Conservation (phyloP, 2,113 vertebrate genomes). For the Willisornis vidua region DNA sequence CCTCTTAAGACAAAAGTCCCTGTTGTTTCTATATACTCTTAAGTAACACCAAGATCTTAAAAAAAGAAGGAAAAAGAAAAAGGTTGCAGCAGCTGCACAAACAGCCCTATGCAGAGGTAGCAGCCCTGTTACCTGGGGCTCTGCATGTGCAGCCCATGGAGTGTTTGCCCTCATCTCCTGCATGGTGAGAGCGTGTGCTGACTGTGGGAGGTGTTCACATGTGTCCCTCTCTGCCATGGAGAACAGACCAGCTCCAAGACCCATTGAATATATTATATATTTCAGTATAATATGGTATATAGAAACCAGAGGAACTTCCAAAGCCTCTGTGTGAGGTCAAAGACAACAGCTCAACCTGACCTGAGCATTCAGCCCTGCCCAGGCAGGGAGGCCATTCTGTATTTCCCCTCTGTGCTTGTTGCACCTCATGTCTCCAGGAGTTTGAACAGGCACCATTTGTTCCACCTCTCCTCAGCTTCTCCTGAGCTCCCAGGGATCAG, state of each 20-base stretch:
- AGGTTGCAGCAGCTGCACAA: background rate
- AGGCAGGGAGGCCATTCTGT: background rate
- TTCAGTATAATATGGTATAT: background rate
- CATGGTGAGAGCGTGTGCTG: background rate
- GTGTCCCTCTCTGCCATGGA: fast-evolving
- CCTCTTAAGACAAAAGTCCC: background rate
- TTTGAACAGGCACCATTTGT: background rate
- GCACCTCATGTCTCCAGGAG: background rate
- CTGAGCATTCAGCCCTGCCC: background rate
- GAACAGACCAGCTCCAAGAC: background rate
- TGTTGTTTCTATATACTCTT: background rate
- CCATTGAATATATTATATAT: too few species aligned
- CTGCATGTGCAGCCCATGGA: background rate
- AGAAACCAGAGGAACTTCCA: background rate
- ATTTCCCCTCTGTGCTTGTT: background rate
- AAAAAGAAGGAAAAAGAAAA: background rate
- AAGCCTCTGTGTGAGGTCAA: background rate
- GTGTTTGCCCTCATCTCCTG: background rate
- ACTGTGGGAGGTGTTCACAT: background rate
- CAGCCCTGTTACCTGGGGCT: background rate
- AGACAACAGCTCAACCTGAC: background rate
- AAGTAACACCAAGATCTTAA: background rate
- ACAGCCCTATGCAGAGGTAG: background rate
- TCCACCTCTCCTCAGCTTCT: background rate
- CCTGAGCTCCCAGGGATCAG: too few species aligned